Base-by-base conservation (phyloP, 2,797 vertebrate genomes). In the Halcyon leucocephala region DNA sequence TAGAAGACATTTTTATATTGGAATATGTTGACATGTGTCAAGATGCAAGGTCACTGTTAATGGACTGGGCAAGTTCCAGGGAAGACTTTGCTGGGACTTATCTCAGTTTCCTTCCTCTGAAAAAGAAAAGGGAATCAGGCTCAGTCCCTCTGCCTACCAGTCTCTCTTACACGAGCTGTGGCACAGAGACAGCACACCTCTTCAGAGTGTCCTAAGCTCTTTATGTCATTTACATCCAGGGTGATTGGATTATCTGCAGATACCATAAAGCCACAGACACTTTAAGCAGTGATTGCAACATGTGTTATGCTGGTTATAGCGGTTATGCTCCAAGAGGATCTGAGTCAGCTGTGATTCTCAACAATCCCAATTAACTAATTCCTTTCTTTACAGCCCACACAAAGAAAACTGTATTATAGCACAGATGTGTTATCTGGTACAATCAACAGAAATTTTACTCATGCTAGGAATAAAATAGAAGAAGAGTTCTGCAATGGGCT, bases 91-190 rank as follows among this genome's bases (percentile, higher is more conserved):
- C 33, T 82, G 18, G 33, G 39, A 28, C 4, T 55, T 92, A 13
- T 55, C 33, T 77, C 16, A 9, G 33, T 70, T 84, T 84, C 14
- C 25, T 73, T 10, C 44, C 19, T 41, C 60, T 51, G 33, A 55
- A 65, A 84, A 92, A 54, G 41, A 29, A 44, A 87, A 58, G 33
- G 9, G 6, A 4, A 17, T 77, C 14, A 26, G 12, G 14, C 33
- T 77, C 37, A 41, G 10, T 65, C 8, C 6, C 9, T 86, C 64
- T 78, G 29, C 18, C 37, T 61, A 0, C 60, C 69, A 46, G 21
- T 37, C 66, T 60, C 14, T 33, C 42, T 33, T 25, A 37, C 1
- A 1, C 3, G 7, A 28, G 4, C 12, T 4, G 0, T 49, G 44
- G 39, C 42, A 37, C 24, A 44, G 35, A 16, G 31, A 70, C 39